Percentiles rank a stretch among this genome's conserved stretches.
Evolutionary conservation across 2,797 vertebrate species (phyloP).

Genomic region (Phataginus tricuspis): DNA sequence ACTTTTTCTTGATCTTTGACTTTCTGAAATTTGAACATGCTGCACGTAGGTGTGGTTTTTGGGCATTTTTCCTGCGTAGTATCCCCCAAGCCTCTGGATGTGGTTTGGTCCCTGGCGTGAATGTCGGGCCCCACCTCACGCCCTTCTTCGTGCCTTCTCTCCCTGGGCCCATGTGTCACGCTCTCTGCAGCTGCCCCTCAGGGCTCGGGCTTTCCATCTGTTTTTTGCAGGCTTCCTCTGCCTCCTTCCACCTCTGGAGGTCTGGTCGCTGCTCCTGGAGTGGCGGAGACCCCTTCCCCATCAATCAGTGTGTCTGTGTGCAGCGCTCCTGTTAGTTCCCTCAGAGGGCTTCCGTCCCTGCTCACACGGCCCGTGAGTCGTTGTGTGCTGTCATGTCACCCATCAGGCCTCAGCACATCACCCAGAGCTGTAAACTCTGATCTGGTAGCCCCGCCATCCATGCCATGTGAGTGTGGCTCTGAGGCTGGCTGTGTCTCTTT

Average conservation of each 20-base stretch:
- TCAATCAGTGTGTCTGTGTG: too few relatives aligned
- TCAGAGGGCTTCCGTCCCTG: too few relatives aligned
- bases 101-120: not conserved
- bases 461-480: not conserved
- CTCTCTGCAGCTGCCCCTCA: too few relatives aligned
- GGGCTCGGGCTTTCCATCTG: too few relatives aligned
- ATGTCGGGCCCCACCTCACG: not conserved
- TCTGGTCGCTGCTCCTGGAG: too few relatives aligned
- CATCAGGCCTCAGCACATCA: rapidly evolving
- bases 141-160: too few relatives aligned
- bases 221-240: too few relatives aligned
- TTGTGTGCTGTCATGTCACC: not conserved
- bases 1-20: not conserved
- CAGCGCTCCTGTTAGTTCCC: too few relatives aligned
- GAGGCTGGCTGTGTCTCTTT: not conserved
- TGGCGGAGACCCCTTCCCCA: too few relatives aligned
- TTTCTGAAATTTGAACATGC: not conserved
- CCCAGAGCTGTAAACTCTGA: not conserved
- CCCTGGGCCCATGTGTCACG: too few relatives aligned
- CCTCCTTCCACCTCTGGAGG: too few relatives aligned
- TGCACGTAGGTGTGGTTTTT: not conserved
- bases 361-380: not conserved
- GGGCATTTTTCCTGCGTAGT: not conserved
- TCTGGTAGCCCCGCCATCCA: not conserved
- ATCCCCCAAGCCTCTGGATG: not conserved